Conservation (phyloP, 2,113 vertebrate species). For the Neogobius melanostomus region DNA sequence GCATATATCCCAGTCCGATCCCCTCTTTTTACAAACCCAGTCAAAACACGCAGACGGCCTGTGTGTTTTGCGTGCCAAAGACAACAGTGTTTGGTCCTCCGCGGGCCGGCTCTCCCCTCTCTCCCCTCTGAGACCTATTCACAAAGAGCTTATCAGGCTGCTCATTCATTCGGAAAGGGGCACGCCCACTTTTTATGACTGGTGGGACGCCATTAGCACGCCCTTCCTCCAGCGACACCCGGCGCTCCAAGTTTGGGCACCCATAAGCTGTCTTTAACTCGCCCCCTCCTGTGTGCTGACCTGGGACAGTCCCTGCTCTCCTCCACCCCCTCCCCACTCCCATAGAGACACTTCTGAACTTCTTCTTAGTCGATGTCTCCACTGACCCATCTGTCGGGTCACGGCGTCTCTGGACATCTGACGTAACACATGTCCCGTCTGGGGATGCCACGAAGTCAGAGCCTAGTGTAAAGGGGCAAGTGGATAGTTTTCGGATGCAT, state of each 20-base stretch:
- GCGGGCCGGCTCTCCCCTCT: slow-evolving; percentile 34
- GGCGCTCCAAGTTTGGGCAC: slow-evolving; percentile 52
- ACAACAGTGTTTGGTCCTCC: slow-evolving; percentile 53
- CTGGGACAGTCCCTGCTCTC: slow-evolving; percentile 17
- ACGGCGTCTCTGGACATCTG: slow-evolving; percentile 23
- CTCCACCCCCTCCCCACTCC: background rate
- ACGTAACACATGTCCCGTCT: slow-evolving; percentile 1
- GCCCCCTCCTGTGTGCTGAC: slow-evolving; percentile 29
- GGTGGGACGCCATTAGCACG: slow-evolving; percentile 63
- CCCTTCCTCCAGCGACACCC: slow-evolving; percentile 40
- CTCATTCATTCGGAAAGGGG: slow-evolving; percentile 69
- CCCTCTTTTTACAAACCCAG: slow-evolving; percentile 12
- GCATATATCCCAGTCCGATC: background rate
- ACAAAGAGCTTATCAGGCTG: slow-evolving; percentile 48
- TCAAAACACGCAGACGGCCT: slow-evolving; percentile 27
- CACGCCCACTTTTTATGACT: slow-evolving; percentile 74
- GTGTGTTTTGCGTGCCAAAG: slow-evolving; percentile 44
- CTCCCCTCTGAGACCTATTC: slow-evolving; percentile 57
- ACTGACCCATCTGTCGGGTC: slow-evolving; percentile 49
- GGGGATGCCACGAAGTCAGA: background rate
- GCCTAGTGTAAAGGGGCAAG: background rate
- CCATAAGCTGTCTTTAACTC: slow-evolving; percentile 37
- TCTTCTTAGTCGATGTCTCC: slow-evolving; percentile 10
- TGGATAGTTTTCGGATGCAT: too few species aligned
- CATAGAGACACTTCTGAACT: background rate